Conservation (phyloP, 2,888 invertebrate genomes). For the Cheilosia urbana region DNA sequence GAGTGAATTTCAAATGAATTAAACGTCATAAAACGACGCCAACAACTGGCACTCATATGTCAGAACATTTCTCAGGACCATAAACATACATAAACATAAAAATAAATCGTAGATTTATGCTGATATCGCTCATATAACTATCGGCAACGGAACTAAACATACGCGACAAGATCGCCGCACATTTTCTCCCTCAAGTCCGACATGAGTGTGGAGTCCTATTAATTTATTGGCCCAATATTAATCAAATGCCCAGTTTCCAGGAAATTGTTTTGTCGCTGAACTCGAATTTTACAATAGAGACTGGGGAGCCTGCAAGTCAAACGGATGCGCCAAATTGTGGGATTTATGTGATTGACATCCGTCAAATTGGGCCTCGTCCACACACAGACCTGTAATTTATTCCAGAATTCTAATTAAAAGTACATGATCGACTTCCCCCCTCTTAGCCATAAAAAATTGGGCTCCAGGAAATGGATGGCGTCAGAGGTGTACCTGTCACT, state of each 20-base stretch:
- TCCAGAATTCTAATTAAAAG: constrained; percentile 29
- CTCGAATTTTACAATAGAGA: neutral
- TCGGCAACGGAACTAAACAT: constrained; percentile 22
- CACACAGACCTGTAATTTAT: constrained; percentile 14
- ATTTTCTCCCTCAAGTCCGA: neutral
- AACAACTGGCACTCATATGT: neutral
- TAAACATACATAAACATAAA: constrained; percentile 28
- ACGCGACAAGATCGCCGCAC: too few relatives aligned
- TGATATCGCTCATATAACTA: neutral
- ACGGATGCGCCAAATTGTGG: constrained; percentile 42
- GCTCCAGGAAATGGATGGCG: constrained; percentile 30
- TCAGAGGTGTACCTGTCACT: neutral
- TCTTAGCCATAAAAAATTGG: constrained; percentile 1
- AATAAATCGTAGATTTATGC: constrained; percentile 29
- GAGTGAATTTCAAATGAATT: neutral
- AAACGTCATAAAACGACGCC: too few relatives aligned
- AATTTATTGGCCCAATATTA: constrained; percentile 26
- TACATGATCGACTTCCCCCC: constrained; percentile 31
- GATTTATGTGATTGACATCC: constrained; percentile 22
- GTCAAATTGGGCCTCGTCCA: neutral
- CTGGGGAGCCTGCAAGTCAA: neutral
- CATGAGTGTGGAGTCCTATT: constrained; percentile 7
- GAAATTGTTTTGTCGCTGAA: too few relatives aligned
- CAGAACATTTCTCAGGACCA: constrained; percentile 18
- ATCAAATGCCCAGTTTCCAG: constrained; percentile 21